Percentiles rank a stretch among this genome's conserved stretches.
Evolutionary conservation across 2,113 vertebrate genomes (phyloP).

Genomic region (Synodontis membranacea): DNA sequence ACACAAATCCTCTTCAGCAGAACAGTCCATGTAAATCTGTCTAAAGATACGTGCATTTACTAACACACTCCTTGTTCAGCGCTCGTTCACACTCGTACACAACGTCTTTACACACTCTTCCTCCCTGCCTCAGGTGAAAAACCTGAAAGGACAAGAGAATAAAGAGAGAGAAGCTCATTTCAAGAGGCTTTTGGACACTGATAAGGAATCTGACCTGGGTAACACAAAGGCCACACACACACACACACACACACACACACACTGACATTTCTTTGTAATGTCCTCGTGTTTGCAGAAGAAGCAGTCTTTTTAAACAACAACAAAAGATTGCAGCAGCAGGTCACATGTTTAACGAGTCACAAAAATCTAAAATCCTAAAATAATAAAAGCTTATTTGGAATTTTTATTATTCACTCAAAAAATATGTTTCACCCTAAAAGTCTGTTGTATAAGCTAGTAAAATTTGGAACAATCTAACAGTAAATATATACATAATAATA

Average conservation of each 20-base stretch:
- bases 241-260: conserved; percentile 1
- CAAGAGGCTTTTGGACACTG: conserved; percentile 19
- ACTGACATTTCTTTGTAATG: neutral
- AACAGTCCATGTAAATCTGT: neutral
- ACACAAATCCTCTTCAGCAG: conserved; percentile 4
- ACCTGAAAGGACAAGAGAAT: neutral
- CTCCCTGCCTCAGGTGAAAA: neutral
- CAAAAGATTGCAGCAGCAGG: neutral
- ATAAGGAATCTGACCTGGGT: conserved; percentile 19
- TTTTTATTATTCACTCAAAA: conserved; percentile 9
- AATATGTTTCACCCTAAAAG: conserved; percentile 15
- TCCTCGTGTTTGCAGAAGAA: neutral
- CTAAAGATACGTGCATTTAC: neutral
- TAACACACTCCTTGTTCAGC: neutral
- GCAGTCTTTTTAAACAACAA: neutral
- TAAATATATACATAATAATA: neutral
- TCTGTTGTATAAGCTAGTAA: neutral
- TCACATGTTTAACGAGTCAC: neutral
- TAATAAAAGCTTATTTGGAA: neutral
- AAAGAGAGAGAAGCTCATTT: neutral
- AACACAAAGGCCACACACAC: neutral
- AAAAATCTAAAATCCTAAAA: conserved; percentile 7
- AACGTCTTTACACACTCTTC: neutral
- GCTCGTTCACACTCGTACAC: neutral
- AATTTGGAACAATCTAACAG: neutral